Evolutionary conservation across 2,113 vertebrate genomes (phyloP).

Genomic region (Gadus macrocephalus): DNA sequence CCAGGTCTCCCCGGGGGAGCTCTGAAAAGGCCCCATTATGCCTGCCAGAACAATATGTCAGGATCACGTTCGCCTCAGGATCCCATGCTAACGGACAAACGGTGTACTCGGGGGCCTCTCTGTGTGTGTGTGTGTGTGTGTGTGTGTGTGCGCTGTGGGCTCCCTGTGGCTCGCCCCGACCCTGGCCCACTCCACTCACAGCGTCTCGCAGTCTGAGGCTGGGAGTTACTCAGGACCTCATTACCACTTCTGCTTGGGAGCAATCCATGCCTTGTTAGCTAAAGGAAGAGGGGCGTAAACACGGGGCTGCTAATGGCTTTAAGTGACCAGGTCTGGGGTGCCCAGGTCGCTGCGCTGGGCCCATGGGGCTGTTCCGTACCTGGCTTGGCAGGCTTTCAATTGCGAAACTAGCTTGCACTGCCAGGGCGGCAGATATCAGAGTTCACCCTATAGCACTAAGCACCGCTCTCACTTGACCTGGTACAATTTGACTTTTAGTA

Average conservation of each 20-base stretch:
- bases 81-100: slow-evolving; percentile 61
- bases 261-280: slow-evolving; percentile 70
- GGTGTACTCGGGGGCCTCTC: slow-evolving; percentile 51
- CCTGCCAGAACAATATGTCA: slow-evolving; percentile 68
- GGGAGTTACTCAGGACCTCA: slow-evolving; percentile 57
- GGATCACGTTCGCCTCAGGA: slow-evolving; percentile 72
- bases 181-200: slow-evolving; percentile 36
- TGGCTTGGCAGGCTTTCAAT: slow-evolving; percentile 39
- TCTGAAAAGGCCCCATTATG: slow-evolving; percentile 77
- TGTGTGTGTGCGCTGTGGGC: slow-evolving; percentile 24
- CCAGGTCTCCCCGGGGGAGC: slow-evolving; percentile 69
- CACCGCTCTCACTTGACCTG: background rate
- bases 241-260: slow-evolving; percentile 68
- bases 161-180: slow-evolving; percentile 39
- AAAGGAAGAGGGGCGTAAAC: slow-evolving; percentile 54
- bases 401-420: slow-evolving; percentile 35
- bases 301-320: slow-evolving; percentile 69
- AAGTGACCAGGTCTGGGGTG: slow-evolving; percentile 65
- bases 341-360: slow-evolving; percentile 54
- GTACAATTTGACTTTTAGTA: too few species aligned
- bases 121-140: too few species aligned
- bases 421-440: slow-evolving; percentile 29
- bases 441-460: slow-evolving; percentile 19
- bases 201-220: slow-evolving; percentile 54
- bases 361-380: slow-evolving; percentile 40